Base-by-base conservation (phyloP, 2,797 vertebrate species). In the Nyctalus aviator region DNA sequence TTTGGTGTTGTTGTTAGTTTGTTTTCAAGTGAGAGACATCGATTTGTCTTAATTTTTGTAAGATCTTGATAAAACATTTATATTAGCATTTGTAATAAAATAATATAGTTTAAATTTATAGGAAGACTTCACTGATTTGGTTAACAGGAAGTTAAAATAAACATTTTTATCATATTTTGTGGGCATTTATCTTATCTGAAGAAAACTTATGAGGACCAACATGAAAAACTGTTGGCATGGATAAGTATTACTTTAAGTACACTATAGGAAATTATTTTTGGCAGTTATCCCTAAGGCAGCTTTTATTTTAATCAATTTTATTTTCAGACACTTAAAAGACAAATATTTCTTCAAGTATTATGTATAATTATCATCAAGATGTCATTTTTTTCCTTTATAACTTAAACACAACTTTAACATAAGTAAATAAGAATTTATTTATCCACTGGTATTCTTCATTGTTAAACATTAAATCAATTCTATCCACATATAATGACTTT, bases 231-330 rank as follows among this genome's bases (percentile, higher is more conserved):
- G 9, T 55, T 88, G 57, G 69, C 15, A 50, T 17, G 30, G 2
- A 8, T 90, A 44, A 71, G 46, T 37, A 57, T 82, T 64, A 92
- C 72, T 71, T 79, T 48, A 94, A 76, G 14, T 46, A 57, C 21
- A 82, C 82, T 55, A 71, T 18, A 66, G n/a, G 10, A 89, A 85
- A 89, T 35, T 68, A 62, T 46, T 62, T 66, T 64, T 37, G 32
- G n/a, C n/a, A 57, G 15, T n/a, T 92, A 57, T 48, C 66, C 35
- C 20, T 82, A 90, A 77, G 66, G 37, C 21, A 86, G 6, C 27
- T 76, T 89, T 92, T 20, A 35, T 84, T 68, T 81, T 73, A 57
- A 76, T 66, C 30, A 59, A 77, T 32, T 77, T 82, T 76, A 90
- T 76, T 92, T 75, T 89, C n/a, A 41, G 8, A 72, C 41, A 64